Evolutionary conservation across 1,140 invertebrate species (phyloP).

Genomic region (Macrocentrus cingulum): DNA sequence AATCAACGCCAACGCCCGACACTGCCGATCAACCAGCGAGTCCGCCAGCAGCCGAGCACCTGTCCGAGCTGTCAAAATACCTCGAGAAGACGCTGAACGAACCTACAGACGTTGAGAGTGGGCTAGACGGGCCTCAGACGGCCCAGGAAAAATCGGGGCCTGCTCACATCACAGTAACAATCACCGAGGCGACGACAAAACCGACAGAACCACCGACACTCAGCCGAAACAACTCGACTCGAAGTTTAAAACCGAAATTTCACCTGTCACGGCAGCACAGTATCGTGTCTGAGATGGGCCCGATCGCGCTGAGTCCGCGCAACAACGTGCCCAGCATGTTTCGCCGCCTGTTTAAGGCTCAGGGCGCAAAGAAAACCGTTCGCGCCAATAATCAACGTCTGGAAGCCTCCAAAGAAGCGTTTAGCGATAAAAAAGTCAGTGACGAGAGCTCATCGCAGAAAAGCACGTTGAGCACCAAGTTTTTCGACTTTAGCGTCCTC

Average conservation of each 20-base stretch:
- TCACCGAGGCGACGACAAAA: conserved; percentile 64
- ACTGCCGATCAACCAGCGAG: neutral
- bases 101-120: neutral
- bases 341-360: conserved; percentile 29
- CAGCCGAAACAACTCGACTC: conserved; percentile 27
- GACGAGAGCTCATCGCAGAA: conserved; percentile 18
- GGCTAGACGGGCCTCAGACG: neutral
- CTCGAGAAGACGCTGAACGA: conserved; percentile 17
- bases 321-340: conserved; percentile 30
- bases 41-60: conserved; percentile 9
- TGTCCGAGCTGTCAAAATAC: conserved; percentile 28
- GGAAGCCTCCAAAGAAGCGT: conserved; percentile 10
- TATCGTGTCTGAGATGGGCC: conserved; percentile 35
- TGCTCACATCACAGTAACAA: conserved; percentile 69
- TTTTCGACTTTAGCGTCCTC: conserved; percentile 71
- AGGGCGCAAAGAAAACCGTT: conserved; percentile 13
- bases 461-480: conserved; percentile 50
- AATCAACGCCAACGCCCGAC: neutral
- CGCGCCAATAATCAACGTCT: conserved; percentile 23
- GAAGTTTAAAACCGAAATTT: conserved; percentile 21
- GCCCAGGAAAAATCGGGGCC: conserved; percentile 36
- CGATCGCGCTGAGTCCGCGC: conserved; percentile 30
- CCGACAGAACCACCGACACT: conserved; percentile 14
- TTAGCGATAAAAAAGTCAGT: conserved; percentile 43
- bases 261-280: conserved; percentile 32